These are phyloP conservation scores for Cheilosia urbana DNA, from an alignment of 2,888 invertebrate genomes.

Conservation along the genomic window DNA sequence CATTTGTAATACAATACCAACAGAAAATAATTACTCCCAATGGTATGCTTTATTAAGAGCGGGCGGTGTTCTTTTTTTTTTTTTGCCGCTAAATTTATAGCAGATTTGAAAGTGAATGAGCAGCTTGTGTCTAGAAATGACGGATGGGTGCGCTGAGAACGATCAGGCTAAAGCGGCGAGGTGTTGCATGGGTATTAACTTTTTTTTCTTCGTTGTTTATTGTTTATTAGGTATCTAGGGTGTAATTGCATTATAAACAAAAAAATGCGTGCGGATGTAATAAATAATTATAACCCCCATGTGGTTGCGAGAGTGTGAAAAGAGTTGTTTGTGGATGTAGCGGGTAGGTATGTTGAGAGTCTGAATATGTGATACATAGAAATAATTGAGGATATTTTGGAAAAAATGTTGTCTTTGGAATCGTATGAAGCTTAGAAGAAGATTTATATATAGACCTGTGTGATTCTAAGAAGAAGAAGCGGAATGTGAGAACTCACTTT, in stretches of 20 bases:
- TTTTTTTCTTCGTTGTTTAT: constrained; percentile 50
- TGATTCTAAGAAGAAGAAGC: too few relatives aligned
- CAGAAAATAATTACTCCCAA: constrained; percentile 74
- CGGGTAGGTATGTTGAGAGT: too few relatives aligned
- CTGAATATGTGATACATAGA: too few relatives aligned
- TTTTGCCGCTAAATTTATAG: constrained; percentile 48
- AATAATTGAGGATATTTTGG: too few relatives aligned
- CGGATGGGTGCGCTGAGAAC: constrained; percentile 53
- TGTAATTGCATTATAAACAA: constrained; percentile 51
- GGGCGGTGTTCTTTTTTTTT: neutral
- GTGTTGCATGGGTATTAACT: constrained; percentile 37
- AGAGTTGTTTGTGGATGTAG: constrained; percentile 44
- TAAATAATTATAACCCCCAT: constrained; percentile 43
- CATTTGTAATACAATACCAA: constrained; percentile 72
- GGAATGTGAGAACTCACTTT: too few relatives aligned
- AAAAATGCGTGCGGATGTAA: constrained; percentile 16
- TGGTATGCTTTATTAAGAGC: constrained; percentile 70
- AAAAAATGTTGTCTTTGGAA: too few relatives aligned
- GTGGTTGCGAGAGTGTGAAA: constrained; percentile 26
- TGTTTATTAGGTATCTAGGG: constrained; percentile 60
- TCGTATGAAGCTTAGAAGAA: too few relatives aligned
- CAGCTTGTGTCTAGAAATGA: constrained; percentile 62
- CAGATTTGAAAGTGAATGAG: constrained; percentile 66
- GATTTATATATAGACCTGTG: too few relatives aligned
- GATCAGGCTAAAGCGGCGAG: constrained; percentile 1